Evolutionary conservation across 2,888 invertebrate species (phyloP).

Genomic region (Teleogryllus oceanicus): DNA sequence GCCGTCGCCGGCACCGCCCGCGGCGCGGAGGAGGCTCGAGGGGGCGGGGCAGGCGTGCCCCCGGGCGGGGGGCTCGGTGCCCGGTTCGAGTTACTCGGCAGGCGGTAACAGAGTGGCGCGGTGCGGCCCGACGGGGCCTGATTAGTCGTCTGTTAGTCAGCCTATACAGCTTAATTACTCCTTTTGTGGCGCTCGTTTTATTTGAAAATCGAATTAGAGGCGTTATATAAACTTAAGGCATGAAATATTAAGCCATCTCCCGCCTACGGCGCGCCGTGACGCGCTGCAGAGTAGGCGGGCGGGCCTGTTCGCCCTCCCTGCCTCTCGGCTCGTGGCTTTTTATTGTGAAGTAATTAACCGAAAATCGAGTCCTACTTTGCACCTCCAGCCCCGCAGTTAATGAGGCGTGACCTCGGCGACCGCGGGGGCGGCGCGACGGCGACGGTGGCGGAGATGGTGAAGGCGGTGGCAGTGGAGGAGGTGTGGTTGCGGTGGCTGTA

Average conservation of each 20-base stretch:
- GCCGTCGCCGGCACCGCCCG: too few species aligned
- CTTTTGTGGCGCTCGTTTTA: slow-evolving; percentile 8
- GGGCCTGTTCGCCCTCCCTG: background rate
- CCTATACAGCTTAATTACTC: slow-evolving; percentile 18
- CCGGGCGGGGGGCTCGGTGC: background rate
- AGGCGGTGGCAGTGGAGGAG: background rate
- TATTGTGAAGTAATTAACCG: slow-evolving; percentile 7
- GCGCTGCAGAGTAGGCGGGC: background rate
- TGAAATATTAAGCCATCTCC: slow-evolving; percentile 6
- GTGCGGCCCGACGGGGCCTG: background rate
- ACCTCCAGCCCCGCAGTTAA: slow-evolving; percentile 2
- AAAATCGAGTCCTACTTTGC: slow-evolving; percentile 18
- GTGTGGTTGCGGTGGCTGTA: too few species aligned
- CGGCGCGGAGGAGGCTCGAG: too few species aligned
- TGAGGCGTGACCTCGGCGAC: background rate
- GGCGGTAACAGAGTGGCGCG: background rate
- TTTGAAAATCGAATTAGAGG: slow-evolving; percentile 18
- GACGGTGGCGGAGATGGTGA: background rate
- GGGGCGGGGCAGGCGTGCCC: background rate
- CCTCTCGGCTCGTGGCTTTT: slow-evolving; percentile 2
- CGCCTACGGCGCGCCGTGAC: background rate
- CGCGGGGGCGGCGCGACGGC: background rate
- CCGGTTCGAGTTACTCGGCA: background rate
- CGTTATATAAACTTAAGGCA: slow-evolving; percentile 6
- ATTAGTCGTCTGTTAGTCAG: slow-evolving; percentile 18